A percentile compares a stretch with the other conserved stretches of the same genome.
Conservation (phyloP, 2,113 vertebrate genomes). For the Neogale vison region DNA sequence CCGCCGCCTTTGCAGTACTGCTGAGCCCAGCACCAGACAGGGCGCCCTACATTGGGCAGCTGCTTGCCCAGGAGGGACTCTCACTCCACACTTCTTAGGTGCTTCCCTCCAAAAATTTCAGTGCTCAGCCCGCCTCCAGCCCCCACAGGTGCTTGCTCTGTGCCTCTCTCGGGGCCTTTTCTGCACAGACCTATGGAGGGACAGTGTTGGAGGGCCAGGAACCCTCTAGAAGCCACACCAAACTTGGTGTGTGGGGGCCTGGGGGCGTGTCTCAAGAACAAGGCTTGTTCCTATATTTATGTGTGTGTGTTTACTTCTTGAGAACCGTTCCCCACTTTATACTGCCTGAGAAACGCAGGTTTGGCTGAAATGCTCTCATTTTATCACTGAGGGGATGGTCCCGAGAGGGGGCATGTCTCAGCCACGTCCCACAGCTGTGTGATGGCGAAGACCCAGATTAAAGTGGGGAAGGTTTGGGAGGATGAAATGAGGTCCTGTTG, state of each 20-base stretch:
- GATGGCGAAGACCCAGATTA: neutral
- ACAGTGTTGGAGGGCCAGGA: neutral
- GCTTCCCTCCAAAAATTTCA: neutral
- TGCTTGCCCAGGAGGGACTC: neutral
- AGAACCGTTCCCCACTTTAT: neutral
- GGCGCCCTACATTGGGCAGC: neutral
- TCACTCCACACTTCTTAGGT: neutral
- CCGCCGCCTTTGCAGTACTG: conserved; percentile 31
- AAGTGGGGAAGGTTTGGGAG: neutral
- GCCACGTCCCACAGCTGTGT: neutral
- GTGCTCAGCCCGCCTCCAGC: neutral
- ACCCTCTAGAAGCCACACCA: neutral
- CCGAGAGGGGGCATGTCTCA: neutral
- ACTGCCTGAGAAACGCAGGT: neutral
- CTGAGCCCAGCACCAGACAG: conserved; percentile 55
- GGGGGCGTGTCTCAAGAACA: neutral
- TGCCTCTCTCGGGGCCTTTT: neutral
- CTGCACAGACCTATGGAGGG: neutral
- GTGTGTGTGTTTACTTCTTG: neutral
- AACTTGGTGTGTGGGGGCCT: neutral
- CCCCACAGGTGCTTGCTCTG: neutral
- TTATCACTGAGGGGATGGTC: neutral
- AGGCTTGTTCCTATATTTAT: accelerated
- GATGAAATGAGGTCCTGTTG: neutral
- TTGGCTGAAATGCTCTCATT: neutral